Evolutionary conservation across 1,140 invertebrate species (phyloP).

Genomic region (Drosophila chauvacae): DNA sequence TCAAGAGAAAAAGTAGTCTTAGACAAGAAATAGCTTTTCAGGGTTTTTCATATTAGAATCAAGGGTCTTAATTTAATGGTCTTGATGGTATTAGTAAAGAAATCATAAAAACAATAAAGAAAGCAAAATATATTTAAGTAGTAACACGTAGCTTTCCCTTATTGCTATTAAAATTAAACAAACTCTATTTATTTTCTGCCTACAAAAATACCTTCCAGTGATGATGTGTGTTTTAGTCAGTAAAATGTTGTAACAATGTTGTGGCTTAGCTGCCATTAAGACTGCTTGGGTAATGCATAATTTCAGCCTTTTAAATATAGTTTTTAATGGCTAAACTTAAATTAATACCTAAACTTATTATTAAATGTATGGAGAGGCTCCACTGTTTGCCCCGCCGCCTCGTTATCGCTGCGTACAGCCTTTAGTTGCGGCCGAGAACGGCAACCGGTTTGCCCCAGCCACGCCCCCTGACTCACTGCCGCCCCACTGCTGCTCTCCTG

Average conservation of each 20-base stretch:
- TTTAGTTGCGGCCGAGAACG: conserved; percentile 32
- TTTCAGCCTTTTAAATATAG: not conserved
- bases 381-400: conserved; percentile 29
- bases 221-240: not conserved
- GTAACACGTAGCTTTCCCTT: not conserved
- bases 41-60: not conserved
- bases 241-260: not conserved
- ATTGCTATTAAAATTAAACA: not conserved
- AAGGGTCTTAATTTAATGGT: not conserved
- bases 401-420: conserved; percentile 28
- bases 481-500: not conserved
- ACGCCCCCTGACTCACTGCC: conserved; percentile 4
- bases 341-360: not conserved
- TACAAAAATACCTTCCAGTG: not conserved
- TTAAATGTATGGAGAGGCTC: not conserved
- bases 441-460: conserved; percentile 34
- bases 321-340: not conserved
- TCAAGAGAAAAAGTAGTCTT: not conserved
- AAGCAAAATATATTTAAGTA: not conserved
- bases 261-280: not conserved
- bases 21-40: not conserved
- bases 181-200: not conserved
- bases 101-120: too few relatives aligned
- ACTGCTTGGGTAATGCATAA: not conserved
- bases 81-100: not conserved